Percentiles rank a stretch among this genome's conserved stretches.
Evolutionary conservation across 2,113 vertebrate species (phyloP).

Genomic region (Petromus typicus): DNA sequence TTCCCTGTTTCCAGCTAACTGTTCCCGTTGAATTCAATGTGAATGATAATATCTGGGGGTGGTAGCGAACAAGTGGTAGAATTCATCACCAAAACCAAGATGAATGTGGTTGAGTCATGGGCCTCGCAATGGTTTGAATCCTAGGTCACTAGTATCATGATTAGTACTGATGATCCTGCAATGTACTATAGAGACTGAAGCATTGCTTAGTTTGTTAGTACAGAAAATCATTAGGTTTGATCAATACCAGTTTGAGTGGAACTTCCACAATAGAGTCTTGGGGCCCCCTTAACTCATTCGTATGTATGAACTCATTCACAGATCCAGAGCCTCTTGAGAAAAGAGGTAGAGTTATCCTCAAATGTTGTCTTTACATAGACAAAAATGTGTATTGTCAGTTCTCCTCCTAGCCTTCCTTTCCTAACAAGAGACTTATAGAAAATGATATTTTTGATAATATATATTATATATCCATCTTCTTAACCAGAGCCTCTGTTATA

Average conservation of each 20-base stretch:
- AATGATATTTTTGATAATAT: background rate
- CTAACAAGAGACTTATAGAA: background rate
- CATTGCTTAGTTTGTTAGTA: background rate
- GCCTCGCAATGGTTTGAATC: background rate
- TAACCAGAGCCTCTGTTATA: background rate
- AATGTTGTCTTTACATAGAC: background rate
- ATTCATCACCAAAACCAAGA: background rate
- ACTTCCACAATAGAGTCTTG: background rate
- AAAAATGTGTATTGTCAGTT: background rate
- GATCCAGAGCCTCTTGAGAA: background rate
- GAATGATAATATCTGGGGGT: background rate
- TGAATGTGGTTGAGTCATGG: background rate
- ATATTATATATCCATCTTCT: background rate
- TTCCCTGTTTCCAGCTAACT: background rate
- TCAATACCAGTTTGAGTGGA: background rate
- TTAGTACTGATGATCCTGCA: background rate
- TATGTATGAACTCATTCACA: background rate
- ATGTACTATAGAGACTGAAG: background rate
- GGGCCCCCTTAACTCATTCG: background rate
- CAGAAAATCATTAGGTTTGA: background rate
- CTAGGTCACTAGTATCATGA: background rate
- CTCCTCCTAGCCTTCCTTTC: background rate
- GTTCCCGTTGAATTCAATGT: background rate
- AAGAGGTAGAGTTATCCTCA: conserved; percentile 3
- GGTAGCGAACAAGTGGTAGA: background rate